phyloP scores from a whole-genome alignment of 53 echinoderm and acorn worm species.

The Arbacia lixula region DNA sequence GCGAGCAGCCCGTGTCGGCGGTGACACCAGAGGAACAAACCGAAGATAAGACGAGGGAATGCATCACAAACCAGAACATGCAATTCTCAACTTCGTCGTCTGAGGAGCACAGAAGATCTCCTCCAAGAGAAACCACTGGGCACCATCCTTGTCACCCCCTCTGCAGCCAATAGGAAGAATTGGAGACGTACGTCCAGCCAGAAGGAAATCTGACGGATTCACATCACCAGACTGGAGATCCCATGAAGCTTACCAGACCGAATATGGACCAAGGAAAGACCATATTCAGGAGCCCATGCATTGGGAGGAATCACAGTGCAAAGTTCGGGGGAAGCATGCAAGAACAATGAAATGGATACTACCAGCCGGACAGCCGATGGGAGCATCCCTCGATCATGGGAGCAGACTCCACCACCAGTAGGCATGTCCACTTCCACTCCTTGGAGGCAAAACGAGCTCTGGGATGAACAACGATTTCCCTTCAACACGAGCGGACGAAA shows the following conservation, averaged over 20 bases:
- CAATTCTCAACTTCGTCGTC: background rate
- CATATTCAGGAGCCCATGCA: background rate
- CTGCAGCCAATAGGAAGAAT: background rate
- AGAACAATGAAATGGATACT: too few relatives aligned
- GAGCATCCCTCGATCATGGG: too few relatives aligned
- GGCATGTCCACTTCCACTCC: background rate
- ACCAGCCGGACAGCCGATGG: background rate
- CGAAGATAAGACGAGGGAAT: background rate
- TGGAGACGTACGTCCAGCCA: background rate
- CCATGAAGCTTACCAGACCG: background rate
- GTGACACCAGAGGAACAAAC: background rate
- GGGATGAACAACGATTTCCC: background rate
- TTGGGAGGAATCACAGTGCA: background rate
- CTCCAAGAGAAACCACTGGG: background rate
- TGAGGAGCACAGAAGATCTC: background rate
- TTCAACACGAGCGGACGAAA: background rate
- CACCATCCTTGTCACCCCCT: background rate
- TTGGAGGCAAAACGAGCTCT: background rate
- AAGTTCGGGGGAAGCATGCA: background rate
- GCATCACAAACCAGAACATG: background rate
- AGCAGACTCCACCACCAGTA: too few relatives aligned
- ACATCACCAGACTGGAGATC: background rate
- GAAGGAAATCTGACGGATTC: background rate
- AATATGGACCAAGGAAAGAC: background rate
- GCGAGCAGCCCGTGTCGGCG: background rate